Evolutionary conservation across 2,888 invertebrate genomes (phyloP), one percentile per base, ranked within the genome.

Genomic region (Leptopterna dolabrata): DNA sequence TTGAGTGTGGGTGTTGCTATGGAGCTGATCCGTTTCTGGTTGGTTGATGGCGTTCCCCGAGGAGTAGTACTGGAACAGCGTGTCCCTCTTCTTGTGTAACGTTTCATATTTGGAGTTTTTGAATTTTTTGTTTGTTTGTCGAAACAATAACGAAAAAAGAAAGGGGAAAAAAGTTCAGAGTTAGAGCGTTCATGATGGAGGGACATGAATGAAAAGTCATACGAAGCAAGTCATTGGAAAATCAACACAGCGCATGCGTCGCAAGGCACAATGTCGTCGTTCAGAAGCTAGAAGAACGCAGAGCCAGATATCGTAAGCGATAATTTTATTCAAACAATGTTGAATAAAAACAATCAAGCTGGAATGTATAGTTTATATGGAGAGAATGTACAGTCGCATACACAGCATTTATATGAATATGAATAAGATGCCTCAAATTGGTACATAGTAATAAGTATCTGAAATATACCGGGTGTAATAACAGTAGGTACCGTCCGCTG

Each of bases 1-100:
- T 92, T 97, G 96, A 90, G 96, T 96, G 92, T 96, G 96, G 27
- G 95, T 96, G 92, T 96, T 96, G 92, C 96, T 95, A 92, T 96
- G 96, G 87, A 96, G 96, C 89, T 95, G 95, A 91, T 97, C 96
- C 91, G 93, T 94, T 91, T 95, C 95, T 89, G 93, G 93, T 90
- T 95, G 94, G 90, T 92, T 93, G 91, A 96, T 95, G 93, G 96
- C 96, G 91, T 95, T 95, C 90, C 96, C 95, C 86, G 96, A 95
- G 80, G 96, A 94, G 93, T 96, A 96, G 92, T 96, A 97, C 96
- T 97, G 95, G 90, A 95, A 95, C 89, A 91, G 89, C 82, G 89
- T 89, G 84, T 89, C 89, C 76, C 88, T 88, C 86, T 89, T 89
- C 90, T 89, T 83, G 83, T 63, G 71, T 41, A 4, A 63, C 63